These are phyloP conservation scores for Turritopsis rubra DNA, from an alignment of 30 jellyfish, hydroid and myxozoan species.

Conservation along the genomic window DNA sequence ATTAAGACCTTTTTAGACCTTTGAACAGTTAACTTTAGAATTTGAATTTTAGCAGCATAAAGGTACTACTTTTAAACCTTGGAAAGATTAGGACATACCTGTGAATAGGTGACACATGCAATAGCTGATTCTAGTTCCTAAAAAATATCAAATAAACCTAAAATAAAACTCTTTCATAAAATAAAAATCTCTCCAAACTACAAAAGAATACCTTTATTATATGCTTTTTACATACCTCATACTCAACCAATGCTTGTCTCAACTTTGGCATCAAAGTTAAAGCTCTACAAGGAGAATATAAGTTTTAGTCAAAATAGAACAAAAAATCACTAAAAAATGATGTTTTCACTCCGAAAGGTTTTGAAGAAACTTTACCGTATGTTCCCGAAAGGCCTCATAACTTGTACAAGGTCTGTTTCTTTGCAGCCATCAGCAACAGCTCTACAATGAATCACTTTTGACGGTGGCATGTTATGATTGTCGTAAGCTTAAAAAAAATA, in stretches of 20 bases:
- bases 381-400: slow-evolving; percentile 93
- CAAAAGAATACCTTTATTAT: neutral
- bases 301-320: too few species aligned
- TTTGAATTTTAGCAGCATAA: too few species aligned
- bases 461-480: slow-evolving; percentile 98
- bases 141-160: neutral
- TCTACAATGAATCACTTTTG: slow-evolving; percentile 93
- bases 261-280: slow-evolving; percentile 94
- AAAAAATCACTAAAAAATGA: neutral
- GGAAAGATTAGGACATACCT: slow-evolving; percentile 41
- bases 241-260: slow-evolving; percentile 95
- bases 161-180: neutral
- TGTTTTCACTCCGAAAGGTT: neutral
- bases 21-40: too few species aligned
- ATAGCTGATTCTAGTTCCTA: slow-evolving; percentile 72
- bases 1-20: too few species aligned
- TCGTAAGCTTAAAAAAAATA: slow-evolving; percentile 28
- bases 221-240: slow-evolving; percentile 49
- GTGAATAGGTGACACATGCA: slow-evolving; percentile 81
- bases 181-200: neutral
- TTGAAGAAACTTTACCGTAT: slow-evolving; percentile 40
- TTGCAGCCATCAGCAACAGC: slow-evolving; percentile 99
- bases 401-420: slow-evolving; percentile 90
- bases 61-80: too few species aligned
- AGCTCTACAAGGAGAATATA: slow-evolving; percentile 54